Base-by-base conservation (phyloP, 2,888 invertebrate genomes). In the Geotrupes spiniger region DNA sequence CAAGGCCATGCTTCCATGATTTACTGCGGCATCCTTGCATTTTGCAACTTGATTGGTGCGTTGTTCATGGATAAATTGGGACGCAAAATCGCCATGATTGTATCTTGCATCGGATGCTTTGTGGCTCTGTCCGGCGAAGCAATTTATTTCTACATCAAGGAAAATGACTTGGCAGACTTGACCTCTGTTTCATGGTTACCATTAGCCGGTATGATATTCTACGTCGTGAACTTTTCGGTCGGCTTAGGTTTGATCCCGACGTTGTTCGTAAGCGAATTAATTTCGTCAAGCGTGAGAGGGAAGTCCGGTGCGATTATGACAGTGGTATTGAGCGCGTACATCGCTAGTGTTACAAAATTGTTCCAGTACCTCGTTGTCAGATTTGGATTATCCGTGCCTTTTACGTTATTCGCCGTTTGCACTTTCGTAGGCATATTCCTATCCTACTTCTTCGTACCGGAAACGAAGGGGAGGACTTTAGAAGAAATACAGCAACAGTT, bases 401-500 rank as follows among this genome's bases (percentile, higher is more conserved):
- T 66, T 47, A 61, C 52, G 11, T 54, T 61, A 10, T 70, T 66
- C 50, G 58, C 58, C 0, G 26, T 57, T 9, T 54, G 57, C 31
- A 60, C 59, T 12, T 59, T 64, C 33, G 4, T 60, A 3, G 55
- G 61, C 11, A 54, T 61, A 14, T 42, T 63, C 26, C 54, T 65
- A 29, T 58, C 64, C 1, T 61, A 63, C 42, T 63, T 51, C 48
- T 58, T 62, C 48, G 58, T 72, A 42, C 70, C 70, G 4, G 68
- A 72, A 52, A 72, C 71, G 1, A 67, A 65, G 53, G 71, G 69
- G 1, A 70, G 66, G 51, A 69, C 69, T 4, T 56, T 72, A 25
- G 70, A 71, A 49, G 69, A 72, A 56, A 72, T 72, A 36, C 71
- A 72, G 48, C 66, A 70, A 48, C 51, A 53, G 11, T 54, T 69